Conservation (phyloP, 2,113 vertebrate genomes). For the Calidris pygmaea region DNA sequence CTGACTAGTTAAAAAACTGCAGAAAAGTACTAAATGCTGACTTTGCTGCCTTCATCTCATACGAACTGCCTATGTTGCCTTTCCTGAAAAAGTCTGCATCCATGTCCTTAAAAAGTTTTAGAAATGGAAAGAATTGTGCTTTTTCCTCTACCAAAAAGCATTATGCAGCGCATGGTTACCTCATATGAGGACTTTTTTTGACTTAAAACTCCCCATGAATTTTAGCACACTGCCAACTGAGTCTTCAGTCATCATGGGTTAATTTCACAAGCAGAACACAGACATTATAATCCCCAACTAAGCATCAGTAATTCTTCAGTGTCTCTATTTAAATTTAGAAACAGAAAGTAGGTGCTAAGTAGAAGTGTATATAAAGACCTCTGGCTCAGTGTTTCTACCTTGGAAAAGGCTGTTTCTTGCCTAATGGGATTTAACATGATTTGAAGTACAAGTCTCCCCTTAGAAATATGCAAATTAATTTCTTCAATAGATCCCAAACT, state of each 20-base stretch:
- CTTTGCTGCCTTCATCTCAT: not conserved
- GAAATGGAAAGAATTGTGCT: not conserved
- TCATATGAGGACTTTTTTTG: not conserved
- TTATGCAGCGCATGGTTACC: not conserved
- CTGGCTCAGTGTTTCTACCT: not conserved
- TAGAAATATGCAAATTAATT: not conserved
- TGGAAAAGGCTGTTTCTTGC: not conserved
- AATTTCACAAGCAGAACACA: not conserved
- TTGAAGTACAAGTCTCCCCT: not conserved
- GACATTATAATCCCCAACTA: not conserved
- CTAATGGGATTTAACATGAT: not conserved
- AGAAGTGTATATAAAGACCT: not conserved
- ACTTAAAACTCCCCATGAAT: not conserved
- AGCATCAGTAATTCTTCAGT: not conserved
- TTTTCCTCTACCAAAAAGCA: not conserved
- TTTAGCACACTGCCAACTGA: not conserved
- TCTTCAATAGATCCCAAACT: not conserved
- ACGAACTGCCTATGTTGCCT: not conserved
- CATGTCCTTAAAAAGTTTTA: not conserved
- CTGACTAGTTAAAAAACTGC: not conserved
- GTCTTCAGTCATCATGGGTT: not conserved
- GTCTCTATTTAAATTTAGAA: not conserved
- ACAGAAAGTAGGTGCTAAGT: not conserved
- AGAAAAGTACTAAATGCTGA: not conserved
- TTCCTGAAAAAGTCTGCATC: not conserved